Percentiles rank a stretch among this genome's conserved stretches.
These are phyloP conservation scores for Subanguina moxae DNA, from an alignment of 1,140 invertebrate genomes.

Conservation along the genomic window DNA sequence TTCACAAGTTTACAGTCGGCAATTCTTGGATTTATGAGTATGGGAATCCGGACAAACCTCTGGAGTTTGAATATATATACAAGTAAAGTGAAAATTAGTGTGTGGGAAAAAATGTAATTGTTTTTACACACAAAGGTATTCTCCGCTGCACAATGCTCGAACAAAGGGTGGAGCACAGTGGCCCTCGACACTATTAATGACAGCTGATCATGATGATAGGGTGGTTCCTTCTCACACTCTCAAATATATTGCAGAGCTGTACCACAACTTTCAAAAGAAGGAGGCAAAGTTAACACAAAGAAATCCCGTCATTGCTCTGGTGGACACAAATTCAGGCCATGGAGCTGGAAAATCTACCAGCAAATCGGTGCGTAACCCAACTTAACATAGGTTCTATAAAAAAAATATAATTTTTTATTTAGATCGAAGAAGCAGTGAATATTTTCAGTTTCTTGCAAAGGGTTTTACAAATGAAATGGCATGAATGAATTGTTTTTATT, in stretches of 20 bases:
- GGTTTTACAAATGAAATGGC: conserved; percentile 23
- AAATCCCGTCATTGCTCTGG: conserved; percentile 80
- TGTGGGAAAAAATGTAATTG: not conserved
- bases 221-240: conserved; percentile 85
- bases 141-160: conserved; percentile 86
- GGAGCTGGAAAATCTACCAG: conserved; percentile 89
- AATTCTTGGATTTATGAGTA: conserved; percentile 93
- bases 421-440: conserved; percentile 19
- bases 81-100: conserved; percentile 65
- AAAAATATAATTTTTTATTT: conserved; percentile 4
- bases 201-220: conserved; percentile 92
- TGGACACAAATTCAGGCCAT: conserved; percentile 93
- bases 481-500: no score
- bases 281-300: conserved; percentile 66
- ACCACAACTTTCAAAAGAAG: conserved; percentile 64
- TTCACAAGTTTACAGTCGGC: conserved; percentile 96
- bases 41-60: conserved; percentile 79
- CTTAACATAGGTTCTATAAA: not conserved
- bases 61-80: conserved; percentile 80
- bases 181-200: conserved; percentile 81
- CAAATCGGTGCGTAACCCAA: conserved; percentile 67
- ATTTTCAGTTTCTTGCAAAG: conserved; percentile 27
- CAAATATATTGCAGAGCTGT: conserved; percentile 86
- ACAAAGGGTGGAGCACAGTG: conserved; percentile 68
- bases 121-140: conserved; percentile 69